These are phyloP conservation scores for Palythoa grandis DNA, from an alignment of 92 coral and sea anemone genomes.

Conservation along the genomic window DNA sequence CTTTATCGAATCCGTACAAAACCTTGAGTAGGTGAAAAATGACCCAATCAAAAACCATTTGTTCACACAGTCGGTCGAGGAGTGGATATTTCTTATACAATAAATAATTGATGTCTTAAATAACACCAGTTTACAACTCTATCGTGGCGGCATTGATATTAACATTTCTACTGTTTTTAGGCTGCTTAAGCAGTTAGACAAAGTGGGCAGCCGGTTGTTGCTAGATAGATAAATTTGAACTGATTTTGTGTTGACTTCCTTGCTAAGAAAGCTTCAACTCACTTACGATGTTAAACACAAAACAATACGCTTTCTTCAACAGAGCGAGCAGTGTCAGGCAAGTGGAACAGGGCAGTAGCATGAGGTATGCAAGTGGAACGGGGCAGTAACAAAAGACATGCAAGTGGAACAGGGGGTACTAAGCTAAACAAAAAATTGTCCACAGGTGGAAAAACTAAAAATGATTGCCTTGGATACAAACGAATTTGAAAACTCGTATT, in stretches of 20 bases:
- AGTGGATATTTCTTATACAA: conserved; percentile 40
- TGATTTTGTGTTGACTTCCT: conserved; percentile 18
- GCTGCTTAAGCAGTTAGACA: conserved; percentile 36
- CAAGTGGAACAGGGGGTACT: neutral
- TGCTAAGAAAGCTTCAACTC: conserved; percentile 9
- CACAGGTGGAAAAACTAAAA: conserved; percentile 17
- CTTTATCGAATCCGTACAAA: conserved; percentile 68
- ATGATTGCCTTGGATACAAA: conserved; percentile 23
- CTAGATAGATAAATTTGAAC: conserved; percentile 22
- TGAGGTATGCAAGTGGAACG: neutral
- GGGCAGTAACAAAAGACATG: neutral
- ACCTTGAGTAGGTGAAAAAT: conserved; percentile 60
- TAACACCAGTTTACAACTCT: conserved; percentile 42
- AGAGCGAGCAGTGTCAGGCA: neutral
- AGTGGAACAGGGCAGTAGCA: neutral
- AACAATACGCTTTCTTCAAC: neutral
- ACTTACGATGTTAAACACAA: neutral
- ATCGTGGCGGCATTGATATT: neutral
- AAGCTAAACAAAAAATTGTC: neutral
- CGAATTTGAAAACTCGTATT: neutral
- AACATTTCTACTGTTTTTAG: neutral
- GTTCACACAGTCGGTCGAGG: conserved; percentile 30
- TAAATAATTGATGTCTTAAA: conserved; percentile 46
- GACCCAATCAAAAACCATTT: conserved; percentile 48
- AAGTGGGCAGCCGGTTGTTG: conserved; percentile 7